phyloP scores from a whole-genome alignment of 2,113 vertebrate genomes.

The Chionomys nivalis region DNA sequence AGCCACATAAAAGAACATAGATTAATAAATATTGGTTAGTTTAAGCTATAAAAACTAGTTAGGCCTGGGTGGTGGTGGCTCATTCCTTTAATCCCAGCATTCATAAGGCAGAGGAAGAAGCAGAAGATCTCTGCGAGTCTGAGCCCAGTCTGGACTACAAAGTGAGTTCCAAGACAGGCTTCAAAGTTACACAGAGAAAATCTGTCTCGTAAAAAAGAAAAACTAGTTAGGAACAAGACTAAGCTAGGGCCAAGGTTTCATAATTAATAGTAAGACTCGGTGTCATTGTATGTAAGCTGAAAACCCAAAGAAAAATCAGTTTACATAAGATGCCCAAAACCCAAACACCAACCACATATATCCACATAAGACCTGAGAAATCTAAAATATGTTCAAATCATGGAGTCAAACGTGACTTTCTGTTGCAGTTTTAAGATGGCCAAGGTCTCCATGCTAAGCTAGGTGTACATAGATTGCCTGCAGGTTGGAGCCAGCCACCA shows the following conservation, averaged over 20 bases:
- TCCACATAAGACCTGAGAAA: not conserved
- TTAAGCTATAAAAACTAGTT: no score
- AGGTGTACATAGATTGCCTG: not conserved
- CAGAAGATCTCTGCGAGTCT: no score
- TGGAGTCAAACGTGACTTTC: not conserved
- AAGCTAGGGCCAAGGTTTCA: not conserved
- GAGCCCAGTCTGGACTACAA: no score
- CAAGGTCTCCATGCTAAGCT: not conserved
- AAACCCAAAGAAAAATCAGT: no score
- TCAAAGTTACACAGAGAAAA: no score
- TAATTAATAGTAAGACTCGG: not conserved
- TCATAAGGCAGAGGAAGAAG: no score
- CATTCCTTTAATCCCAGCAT: no score
- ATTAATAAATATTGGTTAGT: no score
- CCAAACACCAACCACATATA: not conserved
- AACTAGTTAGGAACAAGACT: not conserved
- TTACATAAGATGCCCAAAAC: not conserved
- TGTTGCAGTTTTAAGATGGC: not conserved
- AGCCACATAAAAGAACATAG: no score
- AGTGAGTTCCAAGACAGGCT: no score
- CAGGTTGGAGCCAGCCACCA: not conserved
- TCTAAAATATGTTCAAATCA: not conserved
- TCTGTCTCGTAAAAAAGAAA: no score
- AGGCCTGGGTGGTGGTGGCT: no score
- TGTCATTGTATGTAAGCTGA: not conserved